Percentiles rank a stretch among this genome's conserved stretches.
Evolutionary conservation across 2,797 vertebrate species (phyloP).

Genomic region (Brachymystax lenok): DNA sequence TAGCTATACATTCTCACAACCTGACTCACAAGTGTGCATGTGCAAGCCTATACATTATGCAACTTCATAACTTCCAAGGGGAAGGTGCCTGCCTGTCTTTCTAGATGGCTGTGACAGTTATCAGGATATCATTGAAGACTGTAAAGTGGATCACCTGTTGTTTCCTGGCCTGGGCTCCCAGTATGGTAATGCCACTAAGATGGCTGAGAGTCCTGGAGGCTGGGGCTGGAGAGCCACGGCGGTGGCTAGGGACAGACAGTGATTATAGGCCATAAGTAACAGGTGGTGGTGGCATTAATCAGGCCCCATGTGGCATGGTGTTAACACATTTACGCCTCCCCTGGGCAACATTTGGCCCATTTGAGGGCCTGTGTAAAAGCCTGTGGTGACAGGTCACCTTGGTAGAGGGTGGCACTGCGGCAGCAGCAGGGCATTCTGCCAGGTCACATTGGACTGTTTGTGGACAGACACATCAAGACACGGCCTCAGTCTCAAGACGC

Average conservation of each 20-base stretch:
- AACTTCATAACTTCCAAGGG: background rate
- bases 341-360: conserved; percentile 59
- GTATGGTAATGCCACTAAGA: conserved; percentile 9
- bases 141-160: conserved; percentile 11
- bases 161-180: background rate
- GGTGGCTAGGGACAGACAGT: conserved; percentile 38
- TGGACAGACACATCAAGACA: conserved; percentile 44
- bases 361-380: conserved; percentile 55
- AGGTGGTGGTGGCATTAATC: conserved; percentile 69
- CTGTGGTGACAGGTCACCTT: conserved; percentile 77
- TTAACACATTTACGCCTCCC: conserved; percentile 80
- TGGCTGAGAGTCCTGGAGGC: background rate
- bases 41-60: background rate
- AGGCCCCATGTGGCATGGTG: conserved; percentile 55
- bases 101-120: background rate
- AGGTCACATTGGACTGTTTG: conserved; percentile 38
- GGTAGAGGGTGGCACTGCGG: conserved; percentile 58
- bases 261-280: conserved; percentile 60
- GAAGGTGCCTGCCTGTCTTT: background rate
- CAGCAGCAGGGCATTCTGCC: conserved; percentile 33
- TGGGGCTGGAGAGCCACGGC: conserved; percentile 22
- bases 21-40: conserved; percentile 19
- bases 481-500: conserved; percentile 29
- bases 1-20: conserved; percentile 32
- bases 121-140: background rate